phyloP scores from a whole-genome alignment of 2,113 vertebrate genomes.

The Theristicus caerulescens region DNA sequence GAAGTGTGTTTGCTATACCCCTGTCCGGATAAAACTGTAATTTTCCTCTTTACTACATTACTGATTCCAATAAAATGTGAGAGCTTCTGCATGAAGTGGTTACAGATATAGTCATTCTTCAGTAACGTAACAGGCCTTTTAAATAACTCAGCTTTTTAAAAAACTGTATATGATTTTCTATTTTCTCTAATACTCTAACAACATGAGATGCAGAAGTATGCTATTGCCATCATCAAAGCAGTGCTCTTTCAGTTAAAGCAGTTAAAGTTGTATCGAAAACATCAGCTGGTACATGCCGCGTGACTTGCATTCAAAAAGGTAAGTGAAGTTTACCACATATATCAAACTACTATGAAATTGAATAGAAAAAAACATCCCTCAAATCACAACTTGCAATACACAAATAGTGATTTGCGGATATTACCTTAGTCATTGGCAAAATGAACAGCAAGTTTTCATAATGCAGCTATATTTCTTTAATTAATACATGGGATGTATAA shows the following conservation, averaged over 20 bases:
- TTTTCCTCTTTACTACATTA: not conserved
- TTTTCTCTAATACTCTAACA: not conserved
- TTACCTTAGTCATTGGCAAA: not conserved
- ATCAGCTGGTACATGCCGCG: too few relatives aligned
- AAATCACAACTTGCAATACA: not conserved
- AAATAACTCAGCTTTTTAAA: not conserved
- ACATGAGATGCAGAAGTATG: not conserved
- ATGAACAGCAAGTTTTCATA: not conserved
- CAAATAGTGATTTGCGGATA: not conserved
- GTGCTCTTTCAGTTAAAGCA: not conserved
- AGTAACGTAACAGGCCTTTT: not conserved
- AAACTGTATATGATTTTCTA: not conserved
- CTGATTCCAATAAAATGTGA: not conserved
- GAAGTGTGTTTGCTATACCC: not conserved
- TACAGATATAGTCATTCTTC: not conserved
- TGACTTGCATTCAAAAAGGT: not conserved
- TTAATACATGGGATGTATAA: not conserved
- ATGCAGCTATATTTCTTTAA: not conserved
- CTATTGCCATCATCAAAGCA: not conserved
- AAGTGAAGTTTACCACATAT: not conserved
- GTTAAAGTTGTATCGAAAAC: not conserved
- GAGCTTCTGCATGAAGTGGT: not conserved
- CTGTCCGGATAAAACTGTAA: not conserved
- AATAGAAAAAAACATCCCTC: not conserved
- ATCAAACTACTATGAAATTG: not conserved